Percentiles rank a stretch among this genome's conserved stretches.
Evolutionary conservation across 2,113 vertebrate genomes (phyloP).

Genomic region (Thalassarche chlororhynchos): DNA sequence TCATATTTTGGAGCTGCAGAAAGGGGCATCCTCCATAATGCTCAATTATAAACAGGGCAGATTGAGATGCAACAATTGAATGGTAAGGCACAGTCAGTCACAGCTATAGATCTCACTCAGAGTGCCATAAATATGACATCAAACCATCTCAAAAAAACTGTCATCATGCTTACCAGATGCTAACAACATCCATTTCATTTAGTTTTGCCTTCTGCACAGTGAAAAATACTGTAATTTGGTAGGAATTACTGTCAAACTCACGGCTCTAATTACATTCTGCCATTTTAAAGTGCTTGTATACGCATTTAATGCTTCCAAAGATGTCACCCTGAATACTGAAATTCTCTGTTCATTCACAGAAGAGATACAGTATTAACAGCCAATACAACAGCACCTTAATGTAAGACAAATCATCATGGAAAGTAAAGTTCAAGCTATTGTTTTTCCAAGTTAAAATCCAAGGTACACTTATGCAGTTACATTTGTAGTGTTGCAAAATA

Average conservation of each 20-base stretch:
- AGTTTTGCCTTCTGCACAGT: conserved; percentile 3
- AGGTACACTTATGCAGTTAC: background rate
- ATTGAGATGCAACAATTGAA: background rate
- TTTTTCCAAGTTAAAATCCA: background rate
- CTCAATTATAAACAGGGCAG: background rate
- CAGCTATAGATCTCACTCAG: background rate
- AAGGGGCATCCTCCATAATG: background rate
- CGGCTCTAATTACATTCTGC: conserved; percentile 15
- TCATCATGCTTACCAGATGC: background rate
- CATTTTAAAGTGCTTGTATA: background rate
- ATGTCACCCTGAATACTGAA: background rate
- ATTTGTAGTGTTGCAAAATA: background rate
- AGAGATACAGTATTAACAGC: background rate
- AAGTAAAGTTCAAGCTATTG: background rate
- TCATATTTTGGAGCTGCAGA: background rate
- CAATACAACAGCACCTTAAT: background rate
- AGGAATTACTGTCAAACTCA: conserved; percentile 45
- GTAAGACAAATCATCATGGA: background rate
- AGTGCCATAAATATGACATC: background rate
- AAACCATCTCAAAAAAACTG: background rate
- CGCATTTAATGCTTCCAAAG: background rate
- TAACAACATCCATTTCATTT: background rate
- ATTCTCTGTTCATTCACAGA: background rate
- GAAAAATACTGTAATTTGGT: conserved; percentile 43
- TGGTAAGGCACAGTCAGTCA: background rate